Conservation (phyloP, 1,140 invertebrate species). For the Cydia pomonella region DNA sequence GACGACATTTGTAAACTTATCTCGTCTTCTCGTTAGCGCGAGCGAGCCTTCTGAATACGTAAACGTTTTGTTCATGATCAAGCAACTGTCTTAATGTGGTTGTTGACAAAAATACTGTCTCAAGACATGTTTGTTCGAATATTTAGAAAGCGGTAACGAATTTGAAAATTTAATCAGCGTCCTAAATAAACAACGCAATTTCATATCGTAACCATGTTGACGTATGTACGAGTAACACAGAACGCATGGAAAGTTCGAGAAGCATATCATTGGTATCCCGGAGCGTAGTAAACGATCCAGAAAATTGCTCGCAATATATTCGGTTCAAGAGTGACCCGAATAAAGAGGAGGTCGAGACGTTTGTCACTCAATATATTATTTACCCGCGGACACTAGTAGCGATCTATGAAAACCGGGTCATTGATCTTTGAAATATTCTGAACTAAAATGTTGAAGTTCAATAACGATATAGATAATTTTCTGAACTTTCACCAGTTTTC, state of each 20-base stretch:
- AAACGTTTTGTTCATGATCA: slow-evolving; percentile 74
- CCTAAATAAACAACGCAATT: slow-evolving; percentile 28
- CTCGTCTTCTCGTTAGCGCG: slow-evolving; percentile 73
- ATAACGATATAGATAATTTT: too few relatives aligned
- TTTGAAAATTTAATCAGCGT: slow-evolving; percentile 18
- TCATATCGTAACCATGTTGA: too few relatives aligned
- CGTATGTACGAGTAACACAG: slow-evolving; percentile 45
- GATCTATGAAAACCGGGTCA: neutral
- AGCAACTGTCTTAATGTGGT: slow-evolving; percentile 64
- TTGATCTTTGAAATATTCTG: too few relatives aligned
- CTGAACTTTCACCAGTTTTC: too few relatives aligned
- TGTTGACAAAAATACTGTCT: slow-evolving; percentile 54
- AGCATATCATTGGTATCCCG: slow-evolving; percentile 68
- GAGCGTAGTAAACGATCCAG: slow-evolving; percentile 64
- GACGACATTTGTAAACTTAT: slow-evolving; percentile 74
- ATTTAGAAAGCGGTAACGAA: too few relatives aligned
- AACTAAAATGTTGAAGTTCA: too few relatives aligned
- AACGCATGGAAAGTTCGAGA: slow-evolving; percentile 54
- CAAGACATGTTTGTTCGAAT: slow-evolving; percentile 35
- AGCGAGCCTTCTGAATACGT: slow-evolving; percentile 70
- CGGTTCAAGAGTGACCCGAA: slow-evolving; percentile 67
- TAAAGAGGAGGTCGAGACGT: slow-evolving; percentile 51
- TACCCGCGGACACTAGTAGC: neutral
- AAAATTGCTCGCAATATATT: slow-evolving; percentile 75
- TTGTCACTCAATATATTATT: slow-evolving; percentile 73